Evolutionary conservation across 2,797 vertebrate species (phyloP).

Genomic region (Enteromius radiatus): DNA sequence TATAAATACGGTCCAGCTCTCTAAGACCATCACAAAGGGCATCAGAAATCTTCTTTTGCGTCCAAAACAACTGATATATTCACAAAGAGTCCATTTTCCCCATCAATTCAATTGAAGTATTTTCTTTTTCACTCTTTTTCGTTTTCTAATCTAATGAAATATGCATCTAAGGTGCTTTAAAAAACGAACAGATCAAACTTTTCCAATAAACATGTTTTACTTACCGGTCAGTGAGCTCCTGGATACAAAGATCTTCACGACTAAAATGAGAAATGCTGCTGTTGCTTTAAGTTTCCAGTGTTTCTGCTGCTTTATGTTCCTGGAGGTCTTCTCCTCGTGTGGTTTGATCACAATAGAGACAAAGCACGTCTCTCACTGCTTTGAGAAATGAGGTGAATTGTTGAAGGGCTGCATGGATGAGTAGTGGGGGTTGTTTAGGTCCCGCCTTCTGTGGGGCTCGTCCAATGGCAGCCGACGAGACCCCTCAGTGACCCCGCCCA

Average conservation of each 20-base stretch:
- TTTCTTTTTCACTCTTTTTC: not conserved
- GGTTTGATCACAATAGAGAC: slow-evolving; percentile 8
- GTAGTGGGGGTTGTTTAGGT: slow-evolving; percentile 46
- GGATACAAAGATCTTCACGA: not conserved
- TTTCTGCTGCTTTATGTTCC: not conserved
- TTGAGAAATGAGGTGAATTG: slow-evolving; percentile 24
- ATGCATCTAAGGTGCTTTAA: not conserved
- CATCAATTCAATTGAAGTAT: not conserved
- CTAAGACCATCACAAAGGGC: not conserved
- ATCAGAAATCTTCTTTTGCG: not conserved
- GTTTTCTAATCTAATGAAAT: not conserved
- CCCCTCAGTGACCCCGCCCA: not conserved
- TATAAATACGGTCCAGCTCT: not conserved
- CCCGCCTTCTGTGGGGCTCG: slow-evolving; percentile 30
- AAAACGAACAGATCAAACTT: slow-evolving; percentile 7
- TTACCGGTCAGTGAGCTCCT: slow-evolving; percentile 19
- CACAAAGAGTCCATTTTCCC: not conserved
- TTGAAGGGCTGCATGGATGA: not conserved
- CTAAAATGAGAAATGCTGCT: not conserved
- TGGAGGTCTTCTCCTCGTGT: slow-evolving; percentile 2
- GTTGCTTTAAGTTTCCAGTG: slow-evolving; percentile 5
- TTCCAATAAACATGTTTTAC: not conserved
- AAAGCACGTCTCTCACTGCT: slow-evolving; percentile 12
- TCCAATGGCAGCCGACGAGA: slow-evolving; percentile 21
- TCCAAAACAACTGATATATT: not conserved